Base-by-base conservation (phyloP, 2,113 vertebrate genomes). In the Calyptommatus sinebrachiatus region DNA sequence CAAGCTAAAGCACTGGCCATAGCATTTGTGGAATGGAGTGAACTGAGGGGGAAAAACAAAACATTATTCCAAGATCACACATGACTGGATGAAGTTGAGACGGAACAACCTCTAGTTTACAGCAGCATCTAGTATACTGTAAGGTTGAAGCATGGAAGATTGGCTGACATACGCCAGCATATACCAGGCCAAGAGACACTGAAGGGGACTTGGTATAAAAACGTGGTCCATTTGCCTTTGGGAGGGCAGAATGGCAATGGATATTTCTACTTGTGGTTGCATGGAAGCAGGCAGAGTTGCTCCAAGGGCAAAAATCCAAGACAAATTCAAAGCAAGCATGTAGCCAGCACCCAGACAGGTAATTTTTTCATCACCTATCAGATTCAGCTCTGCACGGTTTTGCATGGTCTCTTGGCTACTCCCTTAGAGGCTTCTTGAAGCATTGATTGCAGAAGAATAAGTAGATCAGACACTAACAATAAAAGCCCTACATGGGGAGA, bases 241-340 rank as follows among this genome's bases (percentile, higher is more conserved):
- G 20, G 67, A 24, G 35, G 1, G 7, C 29, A 26, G 14, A 71
- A 16, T 20, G 20, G 69, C 0, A 5, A 14, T 0, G 5, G n/a
- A 50, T 0, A 1, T 35, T 16, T 1, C 71, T 0, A 5, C 4
- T 46, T 7, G 0, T 8, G 5, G 0, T 0, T 16, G 53, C 1
- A 21, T 2, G 20, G 61, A 0, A 1, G 24, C 46, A 3, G 26
- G 8, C 1, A 50, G 9, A 5, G n/a, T 10, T 26, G 16, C 2
- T 0, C 20, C 7, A 16, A 20, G 29, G 0, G 6, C 11, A 7
- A 2, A 9, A 41, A 41, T 41, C 2, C 35, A 41, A 41, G 35
- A 41, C 35, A 8, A 53, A 26, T n/a, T 6, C 9, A 7, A 21
- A 5, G 28, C 72, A 2, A 1, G 16, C 18, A 8, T 2, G n/a